Base-by-base conservation (phyloP, 2,888 invertebrate genomes). In the Eledone cirrhosa region DNA sequence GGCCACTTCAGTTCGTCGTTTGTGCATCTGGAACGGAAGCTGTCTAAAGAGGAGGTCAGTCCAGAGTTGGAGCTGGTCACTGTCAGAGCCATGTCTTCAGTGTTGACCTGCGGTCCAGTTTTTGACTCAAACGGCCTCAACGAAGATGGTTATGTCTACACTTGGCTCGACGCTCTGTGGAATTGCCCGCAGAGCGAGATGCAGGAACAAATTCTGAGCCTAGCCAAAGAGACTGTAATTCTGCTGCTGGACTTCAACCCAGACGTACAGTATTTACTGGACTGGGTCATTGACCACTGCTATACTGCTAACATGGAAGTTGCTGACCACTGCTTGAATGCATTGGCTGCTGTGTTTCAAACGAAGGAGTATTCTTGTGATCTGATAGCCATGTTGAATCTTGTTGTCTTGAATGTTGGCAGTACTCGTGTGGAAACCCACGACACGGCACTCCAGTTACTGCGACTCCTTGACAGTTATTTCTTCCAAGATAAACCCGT, bases 281-380 rank as follows among this genome's bases (percentile, higher is more conserved):
- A 99, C 91, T 99, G 99, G 99, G 95, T 97, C 0, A 97, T 99
- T 77, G 97, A 98, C 92, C 94, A 97, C 80, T 99, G 99, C 91
- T 99, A 97, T 91, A 99, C 97, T 0, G 97, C 97, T 11, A 92
- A 94, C 13, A 94, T 95, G 2, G 94, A 95, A 83, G 96, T 98
- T 63, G 97, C 98, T 1, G 98, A 98, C 91, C 96, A 97, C 1
- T 99, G 99, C 90, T 99, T 99, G 91, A 93, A 96, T 89, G 97
- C 98, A 5, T 93, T 99, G 78, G 97, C 98, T 7, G 95, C 97
- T 13, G 96, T 99, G 86, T 99, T 99, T 92, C 97, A 97, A 89
- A 96, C 97, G 77, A 91, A 90, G 78, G 91, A 90, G 80, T 91
- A 90, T 79, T 90, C 90, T 77, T 92, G 89, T 86, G 97, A 98